Evolutionary conservation across 2,797 vertebrate genomes (phyloP), one percentile per base, ranked within the genome.

Genomic region (Fundulus diaphanus): DNA sequence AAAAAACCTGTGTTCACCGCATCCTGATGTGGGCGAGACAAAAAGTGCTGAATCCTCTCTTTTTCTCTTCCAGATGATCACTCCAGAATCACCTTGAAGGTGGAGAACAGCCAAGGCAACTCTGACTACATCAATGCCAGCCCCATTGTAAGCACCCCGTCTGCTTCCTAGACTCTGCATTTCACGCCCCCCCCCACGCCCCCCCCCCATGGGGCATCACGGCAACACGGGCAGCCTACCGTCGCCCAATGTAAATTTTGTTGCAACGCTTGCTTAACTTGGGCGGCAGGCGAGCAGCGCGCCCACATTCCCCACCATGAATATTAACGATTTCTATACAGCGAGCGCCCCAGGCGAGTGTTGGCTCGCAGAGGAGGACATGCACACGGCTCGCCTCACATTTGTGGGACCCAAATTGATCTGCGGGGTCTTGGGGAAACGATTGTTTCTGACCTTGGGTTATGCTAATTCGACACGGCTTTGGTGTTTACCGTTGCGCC

Each of bases 121-220:
- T 97, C 96, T 0, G 97, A 99, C 86, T 99, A 99, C 94, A 97
- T 99, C 96, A 99, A 99, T 0, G 98, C 98, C 92, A 99, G 97
- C 92, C 96, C 98, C 29, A 98, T 99, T 63, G 98, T 99, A 87
- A 98, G 97, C 95, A 91, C 74, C 84, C 76, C 85, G 81, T 86
- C 87, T 84, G 80, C 85, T 82, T 84, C 49, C 76, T 59, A 44
- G 44, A 76, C 80, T 68, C 31, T 24, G 63, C 63, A 24, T 76
- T 82, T 74, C 78, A 51, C 56, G 0, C n/a, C n/a, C n/a, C n/a
- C n/a, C n/a, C n/a, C n/a, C n/a, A n/a, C 72, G 24, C 79, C 35
- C 71, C 37, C 82, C 89, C 13, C 59, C 86, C 54, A 29, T 20
- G 71, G 80, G 84, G 68, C 82, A 57, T 44, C 74, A 1, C 83